phyloP scores from a whole-genome alignment of 2,113 vertebrate genomes.

The Dendropsophus ebraccatus region DNA sequence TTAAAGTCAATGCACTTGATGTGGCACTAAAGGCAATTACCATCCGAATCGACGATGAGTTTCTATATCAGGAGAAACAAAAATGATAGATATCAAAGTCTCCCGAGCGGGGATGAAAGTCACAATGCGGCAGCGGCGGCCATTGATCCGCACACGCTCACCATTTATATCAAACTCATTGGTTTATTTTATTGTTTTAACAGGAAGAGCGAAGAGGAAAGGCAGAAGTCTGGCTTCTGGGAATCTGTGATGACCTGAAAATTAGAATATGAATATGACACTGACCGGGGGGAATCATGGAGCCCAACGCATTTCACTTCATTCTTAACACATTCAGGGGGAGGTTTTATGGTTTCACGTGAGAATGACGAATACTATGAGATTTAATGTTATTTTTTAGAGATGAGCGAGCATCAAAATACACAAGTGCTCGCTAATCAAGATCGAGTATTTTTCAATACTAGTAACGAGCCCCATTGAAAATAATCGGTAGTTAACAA shows the following conservation, averaged over 20 bases:
- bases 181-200: constrained; percentile 19
- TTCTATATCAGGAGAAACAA: constrained; percentile 24
- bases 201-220: background rate
- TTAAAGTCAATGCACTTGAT: constrained; percentile 49
- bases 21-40: constrained; percentile 44
- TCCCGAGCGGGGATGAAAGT: background rate
- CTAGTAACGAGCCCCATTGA: no score
- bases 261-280: no score
- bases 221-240: background rate
- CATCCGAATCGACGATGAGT: constrained; percentile 2
- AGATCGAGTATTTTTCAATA: no score
- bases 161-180: background rate
- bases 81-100: constrained; percentile 33
- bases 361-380: no score
- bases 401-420: no score
- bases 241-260: background rate
- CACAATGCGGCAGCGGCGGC: constrained; percentile 3
- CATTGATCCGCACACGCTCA: constrained; percentile 21
- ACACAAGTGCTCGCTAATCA: no score
- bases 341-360: no score
- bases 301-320: no score
- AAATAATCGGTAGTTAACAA: no score
- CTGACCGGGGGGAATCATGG: no score
- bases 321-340: no score
- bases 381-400: no score